Percentiles rank a stretch among this genome's conserved stretches.
phyloP scores from a whole-genome alignment of 2,113 vertebrate genomes.

The Actinemys pallida region DNA sequence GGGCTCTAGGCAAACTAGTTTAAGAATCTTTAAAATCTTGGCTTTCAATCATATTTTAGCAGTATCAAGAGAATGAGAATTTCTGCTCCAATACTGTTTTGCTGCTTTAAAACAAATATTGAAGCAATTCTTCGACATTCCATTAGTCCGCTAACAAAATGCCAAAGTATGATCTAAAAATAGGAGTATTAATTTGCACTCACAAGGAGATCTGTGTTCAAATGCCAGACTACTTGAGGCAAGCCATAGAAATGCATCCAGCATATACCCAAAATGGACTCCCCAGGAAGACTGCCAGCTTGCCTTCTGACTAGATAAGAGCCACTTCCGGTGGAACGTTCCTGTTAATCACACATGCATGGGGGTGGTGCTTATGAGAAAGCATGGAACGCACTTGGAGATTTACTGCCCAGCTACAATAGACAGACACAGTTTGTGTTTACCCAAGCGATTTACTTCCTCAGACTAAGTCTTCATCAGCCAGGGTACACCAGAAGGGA shows the following conservation, averaged over 20 bases:
- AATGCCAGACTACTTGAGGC: rapidly evolving
- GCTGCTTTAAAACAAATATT: not conserved
- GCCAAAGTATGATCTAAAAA: slow-evolving; percentile 8
- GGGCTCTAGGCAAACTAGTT: not conserved
- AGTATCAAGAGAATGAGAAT: not conserved
- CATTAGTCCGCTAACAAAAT: not conserved
- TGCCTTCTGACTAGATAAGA: not conserved
- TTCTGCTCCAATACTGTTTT: not conserved
- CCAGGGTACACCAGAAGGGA: rapidly evolving
- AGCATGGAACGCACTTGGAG: not conserved
- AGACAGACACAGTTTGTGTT: not conserved
- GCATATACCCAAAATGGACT: not conserved
- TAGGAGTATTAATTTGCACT: not conserved
- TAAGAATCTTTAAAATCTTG: not conserved
- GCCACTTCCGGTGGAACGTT: not conserved
- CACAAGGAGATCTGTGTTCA: not conserved
- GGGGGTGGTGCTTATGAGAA: not conserved
- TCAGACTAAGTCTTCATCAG: not conserved
- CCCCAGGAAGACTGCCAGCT: not conserved
- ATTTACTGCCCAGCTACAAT: not conserved
- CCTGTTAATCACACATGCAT: not conserved
- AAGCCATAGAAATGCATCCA: not conserved
- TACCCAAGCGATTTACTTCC: not conserved
- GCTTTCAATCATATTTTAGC: not conserved
- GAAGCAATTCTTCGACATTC: not conserved